phyloP scores from a whole-genome alignment of 2,888 invertebrate genomes.

The Trissoscelio sp. region DNA sequence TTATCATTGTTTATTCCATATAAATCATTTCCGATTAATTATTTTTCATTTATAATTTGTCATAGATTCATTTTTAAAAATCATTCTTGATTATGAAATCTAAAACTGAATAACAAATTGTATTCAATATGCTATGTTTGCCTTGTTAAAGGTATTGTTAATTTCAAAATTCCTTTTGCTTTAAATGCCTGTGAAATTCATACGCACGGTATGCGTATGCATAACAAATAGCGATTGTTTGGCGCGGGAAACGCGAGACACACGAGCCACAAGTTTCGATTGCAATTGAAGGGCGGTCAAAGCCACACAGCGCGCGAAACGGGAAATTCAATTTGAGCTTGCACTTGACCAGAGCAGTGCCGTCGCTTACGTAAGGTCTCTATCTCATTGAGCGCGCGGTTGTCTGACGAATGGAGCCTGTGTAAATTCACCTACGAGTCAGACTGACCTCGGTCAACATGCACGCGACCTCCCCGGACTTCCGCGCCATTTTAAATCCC shows the following conservation, averaged over 20 bases:
- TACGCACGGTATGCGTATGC: conserved; percentile 17
- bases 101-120: too few relatives aligned
- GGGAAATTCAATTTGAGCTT: conserved; percentile 68
- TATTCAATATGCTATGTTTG: too few relatives aligned
- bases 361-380: conserved; percentile 53
- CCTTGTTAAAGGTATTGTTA: too few relatives aligned
- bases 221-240: conserved; percentile 57
- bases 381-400: conserved; percentile 53
- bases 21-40: too few relatives aligned
- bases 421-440: conserved; percentile 45
- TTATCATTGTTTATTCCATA: too few relatives aligned
- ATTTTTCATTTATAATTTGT: too few relatives aligned
- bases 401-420: conserved; percentile 47
- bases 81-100: too few relatives aligned
- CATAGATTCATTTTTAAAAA: too few relatives aligned
- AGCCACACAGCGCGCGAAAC: conserved; percentile 55
- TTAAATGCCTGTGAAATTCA: conserved; percentile 42
- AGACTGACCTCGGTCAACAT: conserved; percentile 52
- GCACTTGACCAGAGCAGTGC: conserved; percentile 55
- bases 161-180: conserved; percentile 19
- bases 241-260: conserved; percentile 47
- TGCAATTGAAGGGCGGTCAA: conserved; percentile 67
- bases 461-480: conserved; percentile 13
- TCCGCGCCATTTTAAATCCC: conserved; percentile 49
- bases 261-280: conserved; percentile 56